A percentile compares a stretch with the other conserved stretches of the same genome.
Conservation (phyloP, 1,140 invertebrate genomes). For the Sitobion miscanthi region DNA sequence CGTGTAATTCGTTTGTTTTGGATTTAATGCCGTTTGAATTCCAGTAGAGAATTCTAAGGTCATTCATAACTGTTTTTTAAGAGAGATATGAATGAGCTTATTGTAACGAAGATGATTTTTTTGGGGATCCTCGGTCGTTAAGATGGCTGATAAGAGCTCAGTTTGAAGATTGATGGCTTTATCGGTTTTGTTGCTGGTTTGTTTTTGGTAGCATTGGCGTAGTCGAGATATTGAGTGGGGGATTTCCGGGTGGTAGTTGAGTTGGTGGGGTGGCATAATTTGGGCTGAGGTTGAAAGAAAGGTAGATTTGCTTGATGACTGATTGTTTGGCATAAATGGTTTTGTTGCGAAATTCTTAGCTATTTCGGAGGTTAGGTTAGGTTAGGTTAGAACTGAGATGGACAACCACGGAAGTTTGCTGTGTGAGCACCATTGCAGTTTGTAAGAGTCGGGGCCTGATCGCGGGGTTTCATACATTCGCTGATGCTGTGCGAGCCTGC, state of each 20-base stretch:
- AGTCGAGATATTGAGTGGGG: not conserved
- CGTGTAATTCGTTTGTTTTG: too few relatives aligned
- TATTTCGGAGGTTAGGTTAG: not conserved
- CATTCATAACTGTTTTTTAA: not conserved
- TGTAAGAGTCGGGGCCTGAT: not conserved
- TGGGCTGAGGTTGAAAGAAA: not conserved
- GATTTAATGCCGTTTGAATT: too few relatives aligned
- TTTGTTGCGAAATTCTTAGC: not conserved
- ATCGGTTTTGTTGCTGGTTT: not conserved
- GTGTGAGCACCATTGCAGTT: constrained; percentile 16
- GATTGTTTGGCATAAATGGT: too few relatives aligned
- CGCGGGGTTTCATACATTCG: not conserved
- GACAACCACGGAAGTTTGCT: not conserved
- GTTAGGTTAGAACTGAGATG: not conserved
- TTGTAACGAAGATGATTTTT: not conserved
- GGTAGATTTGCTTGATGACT: too few relatives aligned
- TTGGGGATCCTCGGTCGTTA: not conserved
- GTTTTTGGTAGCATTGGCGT: not conserved
- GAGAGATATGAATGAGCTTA: not conserved
- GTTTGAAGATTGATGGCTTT: not conserved
- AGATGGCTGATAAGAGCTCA: not conserved
- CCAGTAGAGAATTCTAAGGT: too few relatives aligned
- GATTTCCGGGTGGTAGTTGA: not conserved
- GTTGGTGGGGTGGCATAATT: not conserved
- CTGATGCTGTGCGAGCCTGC: too few relatives aligned